Conservation (phyloP, 2,888 invertebrate genomes). For the Drosophila neutralis region DNA sequence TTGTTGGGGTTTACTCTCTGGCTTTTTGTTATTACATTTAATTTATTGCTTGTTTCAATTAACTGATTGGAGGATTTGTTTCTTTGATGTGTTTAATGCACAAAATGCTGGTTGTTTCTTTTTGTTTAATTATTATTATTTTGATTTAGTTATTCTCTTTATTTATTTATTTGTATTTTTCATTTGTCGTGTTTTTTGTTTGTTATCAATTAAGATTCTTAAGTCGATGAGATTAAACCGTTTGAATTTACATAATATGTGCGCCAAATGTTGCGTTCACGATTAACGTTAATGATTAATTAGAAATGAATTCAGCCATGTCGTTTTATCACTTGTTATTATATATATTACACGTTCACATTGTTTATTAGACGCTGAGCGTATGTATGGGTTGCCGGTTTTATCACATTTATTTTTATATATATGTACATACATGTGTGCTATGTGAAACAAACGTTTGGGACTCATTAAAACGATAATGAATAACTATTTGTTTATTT, state of each 20-base stretch:
- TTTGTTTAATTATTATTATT: conserved; percentile 1
- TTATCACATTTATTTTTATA: conserved; percentile 15
- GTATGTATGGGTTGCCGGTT: conserved; percentile 10
- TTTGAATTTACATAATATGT: conserved; percentile 1
- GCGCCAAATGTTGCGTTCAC: not conserved
- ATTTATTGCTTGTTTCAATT: conserved; percentile 5
- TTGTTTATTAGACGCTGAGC: conserved; percentile 11
- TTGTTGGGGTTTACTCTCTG: not conserved
- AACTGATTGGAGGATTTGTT: conserved; percentile 18
- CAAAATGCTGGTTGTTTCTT: conserved; percentile 22
- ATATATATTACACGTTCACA: conserved; percentile 4
- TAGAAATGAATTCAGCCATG: conserved; percentile 13
- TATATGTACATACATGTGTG: conserved; percentile 18
- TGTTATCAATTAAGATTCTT: conserved; percentile 1
- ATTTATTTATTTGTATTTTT: no score
- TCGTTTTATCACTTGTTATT: conserved; percentile 21
- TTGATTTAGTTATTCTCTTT: not conserved
- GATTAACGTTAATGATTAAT: conserved; percentile 6
- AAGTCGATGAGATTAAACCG: not conserved
- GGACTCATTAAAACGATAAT: not conserved
- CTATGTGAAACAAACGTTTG: not conserved
- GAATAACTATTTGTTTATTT: not conserved
- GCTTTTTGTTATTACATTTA: not conserved
- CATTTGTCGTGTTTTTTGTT: not conserved
- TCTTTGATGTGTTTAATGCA: conserved; percentile 5